Conservation (phyloP, 2,113 vertebrate genomes). For the Pterocles gutturalis region DNA sequence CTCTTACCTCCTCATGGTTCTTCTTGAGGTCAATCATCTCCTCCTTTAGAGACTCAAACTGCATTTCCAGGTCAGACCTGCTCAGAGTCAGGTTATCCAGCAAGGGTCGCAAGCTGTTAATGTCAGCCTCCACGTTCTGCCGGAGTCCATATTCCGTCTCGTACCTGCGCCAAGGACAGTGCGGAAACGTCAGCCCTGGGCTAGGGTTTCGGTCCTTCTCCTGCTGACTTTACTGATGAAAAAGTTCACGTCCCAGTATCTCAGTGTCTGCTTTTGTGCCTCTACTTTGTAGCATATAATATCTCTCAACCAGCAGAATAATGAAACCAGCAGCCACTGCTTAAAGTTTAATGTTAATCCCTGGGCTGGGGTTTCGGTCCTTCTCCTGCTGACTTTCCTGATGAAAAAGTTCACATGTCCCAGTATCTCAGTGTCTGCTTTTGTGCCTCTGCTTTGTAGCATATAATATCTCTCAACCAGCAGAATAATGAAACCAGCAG, state of each 20-base stretch:
- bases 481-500: not conserved
- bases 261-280: not conserved
- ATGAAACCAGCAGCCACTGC: not conserved
- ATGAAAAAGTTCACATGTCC: not conserved
- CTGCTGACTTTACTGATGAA: no score
- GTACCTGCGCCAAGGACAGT: slow-evolving; percentile 65
- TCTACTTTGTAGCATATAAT: not conserved
- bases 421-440: not conserved
- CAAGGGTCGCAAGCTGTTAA: slow-evolving; percentile 80
- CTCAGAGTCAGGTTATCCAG: slow-evolving; percentile 86
- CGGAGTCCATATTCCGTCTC: slow-evolving; percentile 82
- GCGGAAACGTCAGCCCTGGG: not conserved
- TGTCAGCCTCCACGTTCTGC: slow-evolving; percentile 86
- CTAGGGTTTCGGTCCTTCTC: not conserved
- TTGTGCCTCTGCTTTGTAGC: not conserved
- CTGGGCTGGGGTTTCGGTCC: not conserved
- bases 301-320: not conserved
- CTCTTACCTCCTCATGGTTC: slow-evolving; percentile 86
- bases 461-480: not conserved
- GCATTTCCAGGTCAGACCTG: slow-evolving; percentile 82
- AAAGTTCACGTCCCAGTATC: not conserved
- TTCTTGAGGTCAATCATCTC: slow-evolving; percentile 89
- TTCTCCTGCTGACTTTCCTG: not conserved
- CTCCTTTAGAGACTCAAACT: slow-evolving; percentile 89
- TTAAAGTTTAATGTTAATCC: not conserved